Conservation (phyloP, 2,888 invertebrate genomes). For the Aelia acuminata region DNA sequence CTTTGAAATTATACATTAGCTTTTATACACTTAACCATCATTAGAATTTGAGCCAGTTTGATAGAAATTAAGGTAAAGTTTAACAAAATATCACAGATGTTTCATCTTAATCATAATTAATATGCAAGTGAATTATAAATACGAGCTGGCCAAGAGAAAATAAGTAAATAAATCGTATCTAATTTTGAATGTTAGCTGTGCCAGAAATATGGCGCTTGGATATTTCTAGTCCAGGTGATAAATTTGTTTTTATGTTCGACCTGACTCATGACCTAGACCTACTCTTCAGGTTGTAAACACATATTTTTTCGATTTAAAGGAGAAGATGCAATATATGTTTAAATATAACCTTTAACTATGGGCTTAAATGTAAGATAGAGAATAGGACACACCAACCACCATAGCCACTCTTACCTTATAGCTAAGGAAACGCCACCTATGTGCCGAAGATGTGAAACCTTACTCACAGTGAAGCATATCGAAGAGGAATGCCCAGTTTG, state of each 20-base stretch:
- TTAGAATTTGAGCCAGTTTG: too few relatives aligned
- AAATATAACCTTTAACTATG: neutral
- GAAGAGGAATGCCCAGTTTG: too few relatives aligned
- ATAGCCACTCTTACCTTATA: too few relatives aligned
- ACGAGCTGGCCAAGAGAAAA: neutral
- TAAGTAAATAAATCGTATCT: neutral
- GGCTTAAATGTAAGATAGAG: too few relatives aligned
- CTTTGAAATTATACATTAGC: too few relatives aligned
- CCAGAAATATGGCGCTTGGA: constrained; percentile 10
- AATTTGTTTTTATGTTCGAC: neutral
- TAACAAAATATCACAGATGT: neutral
- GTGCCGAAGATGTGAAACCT: too few relatives aligned
- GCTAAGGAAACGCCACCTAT: too few relatives aligned
- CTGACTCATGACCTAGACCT: constrained; percentile 28
- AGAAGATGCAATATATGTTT: neutral
- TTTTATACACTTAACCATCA: too few relatives aligned
- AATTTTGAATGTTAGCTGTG: neutral
- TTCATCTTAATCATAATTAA: neutral
- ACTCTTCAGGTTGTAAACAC: neutral
- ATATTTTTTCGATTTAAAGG: neutral
- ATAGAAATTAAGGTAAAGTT: too few relatives aligned
- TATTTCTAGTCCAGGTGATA: neutral
- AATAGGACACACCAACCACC: too few relatives aligned
- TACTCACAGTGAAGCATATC: too few relatives aligned
- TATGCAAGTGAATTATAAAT: neutral